A percentile compares a stretch with the other conserved stretches of the same genome.
phyloP scores from a whole-genome alignment of 1,140 invertebrate genomes.

The Carposina sasakii region DNA sequence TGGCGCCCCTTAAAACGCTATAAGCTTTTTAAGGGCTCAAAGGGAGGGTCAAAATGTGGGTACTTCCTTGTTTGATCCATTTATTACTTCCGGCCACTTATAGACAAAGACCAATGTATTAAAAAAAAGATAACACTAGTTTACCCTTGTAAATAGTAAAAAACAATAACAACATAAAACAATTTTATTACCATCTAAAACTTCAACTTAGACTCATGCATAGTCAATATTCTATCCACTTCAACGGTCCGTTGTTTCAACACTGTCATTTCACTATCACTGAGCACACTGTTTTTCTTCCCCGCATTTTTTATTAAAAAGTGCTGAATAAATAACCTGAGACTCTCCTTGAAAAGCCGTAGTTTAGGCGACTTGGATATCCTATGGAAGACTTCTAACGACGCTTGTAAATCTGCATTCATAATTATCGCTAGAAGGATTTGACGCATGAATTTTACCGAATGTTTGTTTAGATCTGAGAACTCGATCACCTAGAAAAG shows the following conservation, averaged over 20 bases:
- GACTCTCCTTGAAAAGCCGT: constrained; percentile 81
- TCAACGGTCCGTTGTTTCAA: constrained; percentile 71
- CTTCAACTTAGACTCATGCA: constrained; percentile 48
- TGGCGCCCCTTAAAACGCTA: no score
- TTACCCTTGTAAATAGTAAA: no score
- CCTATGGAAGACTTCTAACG: constrained; percentile 78
- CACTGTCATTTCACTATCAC: constrained; percentile 67
- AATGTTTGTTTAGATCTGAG: constrained; percentile 81
- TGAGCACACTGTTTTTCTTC: constrained; percentile 60
- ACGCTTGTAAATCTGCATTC: constrained; percentile 73
- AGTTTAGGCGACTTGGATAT: constrained; percentile 79
- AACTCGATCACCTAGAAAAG: constrained; percentile 83
- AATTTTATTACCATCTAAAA: no score
- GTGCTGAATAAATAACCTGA: constrained; percentile 85
- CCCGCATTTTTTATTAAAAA: constrained; percentile 80
- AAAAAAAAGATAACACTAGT: no score
- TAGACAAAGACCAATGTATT: no score
- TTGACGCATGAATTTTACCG: constrained; percentile 80
- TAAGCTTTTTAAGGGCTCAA: no score
- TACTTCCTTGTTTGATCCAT: no score
- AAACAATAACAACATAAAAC: no score
- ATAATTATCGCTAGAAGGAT: constrained; percentile 81
- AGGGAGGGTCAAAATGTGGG: no score
- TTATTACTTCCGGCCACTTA: no score
- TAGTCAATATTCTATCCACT: constrained; percentile 74